Percentiles rank a stretch among this genome's conserved stretches.
Conservation (phyloP, 2,113 vertebrate genomes). For the Dendrocopos noguchii region DNA sequence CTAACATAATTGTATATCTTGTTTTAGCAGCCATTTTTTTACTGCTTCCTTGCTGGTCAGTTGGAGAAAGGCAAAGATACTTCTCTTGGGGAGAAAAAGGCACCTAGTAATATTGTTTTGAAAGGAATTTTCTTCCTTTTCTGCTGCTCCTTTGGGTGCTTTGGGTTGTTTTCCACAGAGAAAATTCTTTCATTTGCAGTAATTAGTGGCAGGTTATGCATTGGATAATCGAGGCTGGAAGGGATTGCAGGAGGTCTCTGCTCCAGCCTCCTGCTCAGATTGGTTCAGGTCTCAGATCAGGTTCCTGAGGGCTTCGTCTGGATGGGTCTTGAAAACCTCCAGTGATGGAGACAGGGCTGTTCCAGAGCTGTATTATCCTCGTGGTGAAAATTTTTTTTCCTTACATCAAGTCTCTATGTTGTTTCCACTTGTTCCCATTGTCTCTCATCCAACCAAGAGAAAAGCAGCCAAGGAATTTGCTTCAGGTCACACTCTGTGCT, state of each 20-base stretch:
- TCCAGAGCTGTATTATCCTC: neutral
- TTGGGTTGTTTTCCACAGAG: neutral
- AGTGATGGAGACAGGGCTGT: neutral
- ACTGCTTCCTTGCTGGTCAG: neutral
- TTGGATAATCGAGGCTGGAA: neutral
- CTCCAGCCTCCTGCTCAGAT: neutral
- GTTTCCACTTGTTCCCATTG: neutral
- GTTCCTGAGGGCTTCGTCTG: neutral
- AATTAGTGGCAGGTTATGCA: neutral
- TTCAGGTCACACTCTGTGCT: neutral
- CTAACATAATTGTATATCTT: neutral
- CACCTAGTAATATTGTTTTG: neutral
- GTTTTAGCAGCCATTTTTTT: neutral
- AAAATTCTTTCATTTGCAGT: neutral
- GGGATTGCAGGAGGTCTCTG: neutral
- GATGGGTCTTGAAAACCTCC: neutral
- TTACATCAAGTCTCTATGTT: accelerated
- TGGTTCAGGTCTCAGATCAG: neutral
- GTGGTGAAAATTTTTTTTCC: neutral
- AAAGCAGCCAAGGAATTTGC: neutral
- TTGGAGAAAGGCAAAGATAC: neutral
- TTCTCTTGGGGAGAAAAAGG: neutral
- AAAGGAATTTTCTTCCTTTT: neutral
- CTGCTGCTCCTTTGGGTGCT: neutral
- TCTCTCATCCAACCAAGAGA: neutral